These are phyloP conservation scores for Meriones unguiculatus DNA, from an alignment of 2,113 vertebrate genomes.

Conservation along the genomic window DNA sequence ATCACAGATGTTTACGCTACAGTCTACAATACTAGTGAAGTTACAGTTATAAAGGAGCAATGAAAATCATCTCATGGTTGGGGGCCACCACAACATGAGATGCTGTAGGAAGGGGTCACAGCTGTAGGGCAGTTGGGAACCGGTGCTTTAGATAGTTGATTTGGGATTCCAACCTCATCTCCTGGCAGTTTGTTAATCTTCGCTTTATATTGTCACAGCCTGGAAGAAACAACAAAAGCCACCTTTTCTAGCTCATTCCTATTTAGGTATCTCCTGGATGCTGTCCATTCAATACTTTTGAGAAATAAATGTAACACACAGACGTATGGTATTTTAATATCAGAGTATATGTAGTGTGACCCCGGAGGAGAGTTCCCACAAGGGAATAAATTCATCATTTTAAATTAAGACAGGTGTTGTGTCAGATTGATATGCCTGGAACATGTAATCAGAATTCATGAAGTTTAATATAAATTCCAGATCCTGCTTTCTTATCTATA, in stretches of 20 bases:
- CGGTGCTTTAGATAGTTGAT: slow-evolving; percentile 33
- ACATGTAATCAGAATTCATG: slow-evolving; percentile 35
- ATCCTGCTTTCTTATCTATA: slow-evolving; percentile 54
- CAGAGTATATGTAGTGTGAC: neutral
- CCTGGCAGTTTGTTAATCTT: slow-evolving; percentile 74
- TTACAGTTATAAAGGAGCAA: neutral
- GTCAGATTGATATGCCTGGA: slow-evolving; percentile 62
- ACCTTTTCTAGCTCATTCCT: slow-evolving; percentile 46
- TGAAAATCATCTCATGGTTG: neutral
- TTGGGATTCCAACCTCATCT: slow-evolving; percentile 31
- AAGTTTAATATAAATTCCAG: slow-evolving; percentile 62
- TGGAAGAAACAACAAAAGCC: slow-evolving; percentile 29
- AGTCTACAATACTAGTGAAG: neutral
- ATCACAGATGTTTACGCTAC: neutral
- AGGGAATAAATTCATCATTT: slow-evolving; percentile 50
- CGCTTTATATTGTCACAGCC: slow-evolving; percentile 51
- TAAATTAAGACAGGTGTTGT: slow-evolving; percentile 66
- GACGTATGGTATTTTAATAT: slow-evolving; percentile 32
- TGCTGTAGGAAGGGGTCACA: neutral
- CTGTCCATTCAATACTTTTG: slow-evolving; percentile 68
- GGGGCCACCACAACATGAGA: neutral
- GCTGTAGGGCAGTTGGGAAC: neutral
- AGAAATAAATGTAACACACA: slow-evolving; percentile 22
- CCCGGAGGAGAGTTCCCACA: slow-evolving; percentile 9
- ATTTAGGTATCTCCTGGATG: slow-evolving; percentile 54